Conservation (phyloP, 2,888 invertebrate species). For the Trichacis sp. region DNA sequence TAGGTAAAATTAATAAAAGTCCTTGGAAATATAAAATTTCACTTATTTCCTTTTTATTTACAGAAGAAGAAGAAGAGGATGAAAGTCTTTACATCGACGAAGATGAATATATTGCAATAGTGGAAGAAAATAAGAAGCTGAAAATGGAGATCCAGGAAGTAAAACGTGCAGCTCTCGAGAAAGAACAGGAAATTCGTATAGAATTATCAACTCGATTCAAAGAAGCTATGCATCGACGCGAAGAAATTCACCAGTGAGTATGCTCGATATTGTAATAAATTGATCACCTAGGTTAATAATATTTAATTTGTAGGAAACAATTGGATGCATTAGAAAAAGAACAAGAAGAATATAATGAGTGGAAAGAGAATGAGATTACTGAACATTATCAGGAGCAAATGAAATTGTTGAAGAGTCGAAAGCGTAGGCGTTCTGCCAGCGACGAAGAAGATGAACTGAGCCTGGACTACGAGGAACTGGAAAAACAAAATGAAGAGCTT, state of each 20-base stretch:
- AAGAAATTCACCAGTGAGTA: constrained; percentile 56
- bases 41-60: not conserved
- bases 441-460: constrained; percentile 25
- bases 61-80: constrained; percentile 25
- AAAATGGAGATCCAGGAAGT: constrained; percentile 53
- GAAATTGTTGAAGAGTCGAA: constrained; percentile 46
- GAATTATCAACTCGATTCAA: constrained; percentile 59
- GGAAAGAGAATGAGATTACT: constrained; percentile 55
- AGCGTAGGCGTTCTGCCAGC: constrained; percentile 39
- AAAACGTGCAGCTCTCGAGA: constrained; percentile 51
- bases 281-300: not conserved
- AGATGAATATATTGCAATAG: constrained; percentile 55
- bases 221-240: constrained; percentile 57
- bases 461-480: constrained; percentile 43
- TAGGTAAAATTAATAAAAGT: constrained; percentile 33
- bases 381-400: constrained; percentile 57
- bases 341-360: constrained; percentile 56
- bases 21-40: not conserved
- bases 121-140: constrained; percentile 55
- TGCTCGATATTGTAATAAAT: not conserved
- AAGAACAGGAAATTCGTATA: constrained; percentile 59
- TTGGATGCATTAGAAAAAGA: constrained; percentile 56
- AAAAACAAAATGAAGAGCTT: constrained; percentile 52
- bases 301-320: constrained; percentile 45
- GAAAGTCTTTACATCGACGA: constrained; percentile 34